phyloP scores from a whole-genome alignment of 2,797 vertebrate species.

The Coendou prehensilis region DNA sequence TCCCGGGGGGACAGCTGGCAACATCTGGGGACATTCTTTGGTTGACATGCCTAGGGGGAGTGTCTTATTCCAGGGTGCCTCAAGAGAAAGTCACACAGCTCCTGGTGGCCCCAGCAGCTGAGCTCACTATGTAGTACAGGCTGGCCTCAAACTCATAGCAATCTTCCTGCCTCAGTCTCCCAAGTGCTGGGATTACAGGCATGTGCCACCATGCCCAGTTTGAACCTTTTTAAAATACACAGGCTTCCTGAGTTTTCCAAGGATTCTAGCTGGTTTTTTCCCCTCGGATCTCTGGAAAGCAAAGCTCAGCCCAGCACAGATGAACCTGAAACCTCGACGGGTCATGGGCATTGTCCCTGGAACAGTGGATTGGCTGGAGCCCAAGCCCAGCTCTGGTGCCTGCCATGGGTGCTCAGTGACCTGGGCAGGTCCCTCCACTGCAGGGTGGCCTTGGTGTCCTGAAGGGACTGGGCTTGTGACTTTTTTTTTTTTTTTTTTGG shows the following conservation, averaged over 20 bases:
- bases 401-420: not conserved
- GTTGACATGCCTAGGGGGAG: not conserved
- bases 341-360: not conserved
- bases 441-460: not conserved
- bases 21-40: not conserved
- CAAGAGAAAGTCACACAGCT: not conserved
- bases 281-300: not conserved
- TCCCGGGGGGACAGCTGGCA: not conserved
- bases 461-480: not conserved
- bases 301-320: not conserved
- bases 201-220: not conserved
- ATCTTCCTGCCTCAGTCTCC: not conserved
- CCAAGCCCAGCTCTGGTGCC: not conserved
- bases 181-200: not conserved
- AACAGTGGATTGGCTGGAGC: not conserved
- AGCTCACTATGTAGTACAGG: not conserved
- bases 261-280: not conserved
- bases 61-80: not conserved
- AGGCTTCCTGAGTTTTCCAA: not conserved
- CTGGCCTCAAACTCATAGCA: not conserved
- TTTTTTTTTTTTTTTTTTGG: too few relatives aligned
- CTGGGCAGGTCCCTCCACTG: not conserved
- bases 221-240: not conserved
- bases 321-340: not conserved
- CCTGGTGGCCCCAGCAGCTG: not conserved